phyloP scores from a whole-genome alignment of 2,113 vertebrate species.

The Vulpes vulpes region DNA sequence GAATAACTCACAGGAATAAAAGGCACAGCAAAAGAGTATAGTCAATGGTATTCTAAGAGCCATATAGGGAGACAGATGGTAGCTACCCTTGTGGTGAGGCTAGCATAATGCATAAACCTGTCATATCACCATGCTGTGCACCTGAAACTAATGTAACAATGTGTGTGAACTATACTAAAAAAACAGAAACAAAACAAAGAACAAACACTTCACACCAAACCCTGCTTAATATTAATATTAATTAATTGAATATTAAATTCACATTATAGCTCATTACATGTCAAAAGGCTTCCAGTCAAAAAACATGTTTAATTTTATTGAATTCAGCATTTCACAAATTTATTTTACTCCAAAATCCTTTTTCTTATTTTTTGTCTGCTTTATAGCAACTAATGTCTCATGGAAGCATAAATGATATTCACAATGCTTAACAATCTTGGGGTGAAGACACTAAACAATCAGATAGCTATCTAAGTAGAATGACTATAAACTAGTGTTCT shows the following conservation, averaged over 20 bases:
- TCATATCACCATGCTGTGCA: neutral
- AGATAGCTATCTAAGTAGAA: neutral
- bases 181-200: neutral
- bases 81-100: neutral
- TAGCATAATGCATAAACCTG: neutral
- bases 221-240: neutral
- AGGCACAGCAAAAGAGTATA: neutral
- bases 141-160: neutral
- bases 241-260: neutral
- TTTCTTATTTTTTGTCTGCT: neutral
- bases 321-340: neutral
- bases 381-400: neutral
- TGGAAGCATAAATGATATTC: neutral
- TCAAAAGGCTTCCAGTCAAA: neutral
- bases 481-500: neutral
- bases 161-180: neutral
- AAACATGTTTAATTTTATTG: neutral
- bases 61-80: neutral
- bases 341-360: neutral
- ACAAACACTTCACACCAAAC: neutral
- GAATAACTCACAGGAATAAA: neutral
- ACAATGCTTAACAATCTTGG: neutral
- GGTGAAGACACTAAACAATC: neutral
- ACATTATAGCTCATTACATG: neutral
- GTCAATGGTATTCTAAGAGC: neutral